Percentiles rank a stretch among this genome's conserved stretches.
Evolutionary conservation across 2,888 invertebrate genomes (phyloP).

Genomic region (Phengaris alcon): DNA sequence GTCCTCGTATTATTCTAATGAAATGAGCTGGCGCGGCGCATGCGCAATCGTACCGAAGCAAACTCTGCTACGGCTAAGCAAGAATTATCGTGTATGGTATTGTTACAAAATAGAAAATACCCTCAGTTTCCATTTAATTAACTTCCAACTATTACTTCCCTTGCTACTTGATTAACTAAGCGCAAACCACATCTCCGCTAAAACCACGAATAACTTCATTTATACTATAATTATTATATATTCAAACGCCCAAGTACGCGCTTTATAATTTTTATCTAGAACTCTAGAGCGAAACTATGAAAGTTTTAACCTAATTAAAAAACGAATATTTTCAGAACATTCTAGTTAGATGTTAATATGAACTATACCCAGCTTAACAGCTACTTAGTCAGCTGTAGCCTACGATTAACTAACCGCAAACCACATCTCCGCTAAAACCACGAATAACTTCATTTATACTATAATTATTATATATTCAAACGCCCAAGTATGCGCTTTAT

Average conservation of each 20-base stretch:
- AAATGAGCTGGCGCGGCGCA: too few relatives aligned
- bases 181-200: not conserved
- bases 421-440: not conserved
- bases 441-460: not conserved
- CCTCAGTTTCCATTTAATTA: too few relatives aligned
- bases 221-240: not conserved
- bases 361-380: not conserved
- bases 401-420: not conserved
- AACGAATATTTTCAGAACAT: not conserved
- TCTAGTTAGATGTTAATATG: not conserved
- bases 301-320: slow-evolving; percentile 14
- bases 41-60: too few relatives aligned
- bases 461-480: not conserved
- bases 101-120: not conserved
- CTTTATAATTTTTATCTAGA: not conserved
- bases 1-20: too few relatives aligned
- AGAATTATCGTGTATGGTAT: not conserved
- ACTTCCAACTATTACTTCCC: too few relatives aligned
- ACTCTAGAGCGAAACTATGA: not conserved
- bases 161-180: not conserved
- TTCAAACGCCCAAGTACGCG: not conserved
- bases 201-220: not conserved
- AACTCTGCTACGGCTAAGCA: too few relatives aligned
- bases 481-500: not conserved
- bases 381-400: too few relatives aligned